phyloP scores from a whole-genome alignment of 2,797 vertebrate genomes.

The Holocentrus rufus region DNA sequence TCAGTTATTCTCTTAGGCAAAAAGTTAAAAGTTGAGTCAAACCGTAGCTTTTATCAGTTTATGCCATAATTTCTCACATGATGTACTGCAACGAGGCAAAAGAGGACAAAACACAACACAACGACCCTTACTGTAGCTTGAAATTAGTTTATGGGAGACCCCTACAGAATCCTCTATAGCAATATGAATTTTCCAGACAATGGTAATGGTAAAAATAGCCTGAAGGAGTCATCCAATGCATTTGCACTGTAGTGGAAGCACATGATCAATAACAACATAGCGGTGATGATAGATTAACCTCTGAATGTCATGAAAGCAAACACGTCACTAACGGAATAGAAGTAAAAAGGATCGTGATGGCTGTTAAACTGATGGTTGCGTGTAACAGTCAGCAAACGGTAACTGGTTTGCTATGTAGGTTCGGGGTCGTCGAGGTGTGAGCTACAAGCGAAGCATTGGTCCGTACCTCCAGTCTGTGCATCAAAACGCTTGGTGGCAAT shows the following conservation, averaged over 20 bases:
- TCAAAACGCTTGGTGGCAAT: conserved; percentile 97
- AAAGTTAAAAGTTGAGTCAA: no score
- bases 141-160: not conserved
- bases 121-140: not conserved
- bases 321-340: not conserved
- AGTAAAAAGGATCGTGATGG: not conserved
- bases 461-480: conserved; percentile 91
- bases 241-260: no score
- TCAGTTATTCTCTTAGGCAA: no score
- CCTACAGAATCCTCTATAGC: not conserved
- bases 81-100: not conserved
- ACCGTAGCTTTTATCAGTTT: not conserved
- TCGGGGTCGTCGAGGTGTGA: not conserved
- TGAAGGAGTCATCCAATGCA: no score
- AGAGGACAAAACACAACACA: not conserved
- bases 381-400: no score
- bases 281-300: no score
- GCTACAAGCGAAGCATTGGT: not conserved
- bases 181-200: not conserved
- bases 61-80: not conserved
- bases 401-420: not conserved
- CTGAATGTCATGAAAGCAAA: not conserved
- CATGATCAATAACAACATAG: no score
- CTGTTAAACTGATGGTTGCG: not conserved
- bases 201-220: not conserved